These are phyloP conservation scores for Pseudanteris insignis DNA, from an alignment of 2,888 invertebrate genomes.

Conservation along the genomic window DNA sequence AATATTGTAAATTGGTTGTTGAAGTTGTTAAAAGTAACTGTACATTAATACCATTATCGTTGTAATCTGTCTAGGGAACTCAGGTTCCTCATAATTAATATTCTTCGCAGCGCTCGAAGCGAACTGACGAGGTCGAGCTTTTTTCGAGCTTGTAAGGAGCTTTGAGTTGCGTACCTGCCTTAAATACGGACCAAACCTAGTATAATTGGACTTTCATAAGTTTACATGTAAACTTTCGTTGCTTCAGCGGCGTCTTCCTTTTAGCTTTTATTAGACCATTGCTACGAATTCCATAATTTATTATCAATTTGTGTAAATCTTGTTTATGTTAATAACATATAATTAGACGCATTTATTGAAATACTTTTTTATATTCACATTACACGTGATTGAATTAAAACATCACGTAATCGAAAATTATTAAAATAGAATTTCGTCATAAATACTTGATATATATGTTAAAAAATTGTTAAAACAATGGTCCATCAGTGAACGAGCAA, in stretches of 20 bases:
- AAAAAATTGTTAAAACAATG: too few species aligned
- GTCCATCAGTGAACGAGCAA: too few species aligned
- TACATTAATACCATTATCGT: not conserved
- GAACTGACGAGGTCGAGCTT: not conserved
- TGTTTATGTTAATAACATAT: too few species aligned
- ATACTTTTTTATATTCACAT: too few species aligned
- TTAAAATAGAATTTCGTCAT: too few species aligned
- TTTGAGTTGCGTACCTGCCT: too few species aligned
- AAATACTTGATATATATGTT: too few species aligned
- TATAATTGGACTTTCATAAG: not conserved
- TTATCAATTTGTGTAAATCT: too few species aligned
- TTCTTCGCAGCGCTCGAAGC: not conserved
- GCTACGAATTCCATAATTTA: not conserved
- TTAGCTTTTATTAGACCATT: not conserved
- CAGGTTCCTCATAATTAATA: not conserved
- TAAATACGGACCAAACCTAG: not conserved
- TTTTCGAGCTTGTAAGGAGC: slow-evolving; percentile 14
- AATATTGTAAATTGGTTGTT: too few species aligned
- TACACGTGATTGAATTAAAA: too few species aligned
- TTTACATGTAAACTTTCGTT: not conserved
- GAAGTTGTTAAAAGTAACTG: not conserved
- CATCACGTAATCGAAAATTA: too few species aligned
- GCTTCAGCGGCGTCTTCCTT: slow-evolving; percentile 2
- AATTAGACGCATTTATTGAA: too few species aligned
- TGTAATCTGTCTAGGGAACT: not conserved